Base-by-base conservation (phyloP, 2,888 invertebrate species). In the Drosophila picticornis region DNA sequence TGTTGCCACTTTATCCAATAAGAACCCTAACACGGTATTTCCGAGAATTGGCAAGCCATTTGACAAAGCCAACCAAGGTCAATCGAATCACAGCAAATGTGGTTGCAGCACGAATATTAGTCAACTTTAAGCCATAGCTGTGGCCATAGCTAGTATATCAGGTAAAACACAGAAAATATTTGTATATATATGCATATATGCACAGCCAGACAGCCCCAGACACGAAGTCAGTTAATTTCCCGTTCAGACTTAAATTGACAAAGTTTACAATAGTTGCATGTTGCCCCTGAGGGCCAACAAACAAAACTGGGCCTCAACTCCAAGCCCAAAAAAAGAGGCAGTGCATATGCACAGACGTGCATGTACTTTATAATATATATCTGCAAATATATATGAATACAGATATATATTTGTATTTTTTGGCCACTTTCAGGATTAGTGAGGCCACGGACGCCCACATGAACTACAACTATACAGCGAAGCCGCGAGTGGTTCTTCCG, bases 401-500 rank as follows among this genome's bases (percentile, higher is more conserved):
- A 36, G 32, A 32, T 43, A 31, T 32, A 19, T 56, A n/a, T n/a
- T 72, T 66, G 40, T 79, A 34, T 61, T 70, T 80, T 77, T 72
- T 83, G 81, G 69, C 71, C 56, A 72, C 58, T 92, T 92, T 67
- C 82, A 93, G 93, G 91, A 90, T 92, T 84, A 91, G 91, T 85
- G 92, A 92, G 85, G 92, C 91, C 90, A 91, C 92, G 78, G 93
- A 93, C 90, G 91, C 93, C 86, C 94, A 94, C 90, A 94, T 94
- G 90, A 95, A 95, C 92, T 95, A 95, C 91, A 95, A 95, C 92
- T 95, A 95, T 90, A 95, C 95, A 69, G 92, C 95, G 75, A 95
- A 95, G 91, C 95, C 96, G 19, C 94, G 96, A 84, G 95, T 96
- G 69, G 95, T 96, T 76, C 93, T 96, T 80, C 96, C 96, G 40